A percentile compares a stretch with the other conserved stretches of the same genome.
Evolutionary conservation across 2,797 vertebrate species (phyloP).

Genomic region (Uromys caudimaculatus): DNA sequence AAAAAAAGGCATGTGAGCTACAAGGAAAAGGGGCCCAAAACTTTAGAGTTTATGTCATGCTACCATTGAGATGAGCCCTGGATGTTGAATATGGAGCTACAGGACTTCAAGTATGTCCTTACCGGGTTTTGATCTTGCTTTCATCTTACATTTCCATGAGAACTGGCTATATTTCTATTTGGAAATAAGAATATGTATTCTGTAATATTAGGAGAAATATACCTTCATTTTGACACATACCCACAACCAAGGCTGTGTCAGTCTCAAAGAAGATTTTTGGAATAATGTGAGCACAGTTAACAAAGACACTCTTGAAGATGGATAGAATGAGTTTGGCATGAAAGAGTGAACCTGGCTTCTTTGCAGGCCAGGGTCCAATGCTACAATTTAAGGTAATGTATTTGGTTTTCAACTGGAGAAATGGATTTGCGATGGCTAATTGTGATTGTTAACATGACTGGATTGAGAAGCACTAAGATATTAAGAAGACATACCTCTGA

Average conservation of each 20-base stretch:
- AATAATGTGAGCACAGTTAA: background rate
- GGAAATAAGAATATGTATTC: background rate
- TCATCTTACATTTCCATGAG: background rate
- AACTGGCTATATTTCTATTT: background rate
- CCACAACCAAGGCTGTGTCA: background rate
- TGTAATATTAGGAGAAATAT: background rate
- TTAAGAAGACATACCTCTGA: background rate
- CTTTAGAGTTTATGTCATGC: too few relatives aligned
- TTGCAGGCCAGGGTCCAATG: background rate
- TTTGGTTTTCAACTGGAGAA: background rate
- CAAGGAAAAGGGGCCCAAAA: background rate
- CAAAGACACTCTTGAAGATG: background rate
- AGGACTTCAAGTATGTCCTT: background rate
- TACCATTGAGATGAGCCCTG: background rate
- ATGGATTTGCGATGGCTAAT: background rate
- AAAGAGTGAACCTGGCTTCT: background rate
- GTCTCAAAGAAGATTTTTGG: background rate
- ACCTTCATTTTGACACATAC: background rate
- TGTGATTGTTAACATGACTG: background rate
- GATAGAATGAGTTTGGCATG: too few relatives aligned
- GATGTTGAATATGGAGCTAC: background rate
- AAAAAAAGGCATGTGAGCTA: background rate
- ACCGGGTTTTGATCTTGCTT: background rate
- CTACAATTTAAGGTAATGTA: background rate
- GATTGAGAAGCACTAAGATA: background rate